Evolutionary conservation across 2,113 vertebrate genomes (phyloP), one percentile per base, ranked within the genome.

Genomic region (Sylvia atricapilla): DNA sequence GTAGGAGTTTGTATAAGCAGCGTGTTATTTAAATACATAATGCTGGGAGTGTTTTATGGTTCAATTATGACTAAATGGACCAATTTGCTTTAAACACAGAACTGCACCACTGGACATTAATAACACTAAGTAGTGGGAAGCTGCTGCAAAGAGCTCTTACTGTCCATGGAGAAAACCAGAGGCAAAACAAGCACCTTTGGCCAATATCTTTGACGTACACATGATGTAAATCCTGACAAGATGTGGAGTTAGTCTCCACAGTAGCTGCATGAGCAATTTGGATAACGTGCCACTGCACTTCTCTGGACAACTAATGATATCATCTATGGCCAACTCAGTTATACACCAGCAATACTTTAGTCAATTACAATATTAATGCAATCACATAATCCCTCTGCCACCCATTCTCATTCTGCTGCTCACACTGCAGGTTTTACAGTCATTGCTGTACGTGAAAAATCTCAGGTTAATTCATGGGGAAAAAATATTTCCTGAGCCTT

Each of bases 11-110:
- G 52, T 78, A 75, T 31, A 87, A 89, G 84, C 74, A 88, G 87
- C 2, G 13, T n/a, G 72, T 67, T 86, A 92, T 76, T 95, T 63
- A 82, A 94, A 60, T 67, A 69, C 79, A 37, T 39, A 74, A 90
- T 5, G 41, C 66, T 28, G 47, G 27, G 28, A 89, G 60, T 66
- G 44, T 53, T 96, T 94, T 89, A 96, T 72, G 67, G 63, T 43
- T 66, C 87, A 91, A 78, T 88, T 70, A 95, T 43, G 82, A 86
- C 74, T 90, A 96, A 96, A 94, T 37, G 84, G 77, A 85, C 60
- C 63, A 17, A 69, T 74, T 94, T 53, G 47, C 90, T 79, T 93
- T 81, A 68, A 81, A 86, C 37, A 70, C 53, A 72, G 81, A 43
- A 67, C 73, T 43, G 77, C 52, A 94, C 53, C 85, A 84, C 74